Evolutionary conservation across 2,888 invertebrate species (phyloP).

Genomic region (Drosophila recens): DNA sequence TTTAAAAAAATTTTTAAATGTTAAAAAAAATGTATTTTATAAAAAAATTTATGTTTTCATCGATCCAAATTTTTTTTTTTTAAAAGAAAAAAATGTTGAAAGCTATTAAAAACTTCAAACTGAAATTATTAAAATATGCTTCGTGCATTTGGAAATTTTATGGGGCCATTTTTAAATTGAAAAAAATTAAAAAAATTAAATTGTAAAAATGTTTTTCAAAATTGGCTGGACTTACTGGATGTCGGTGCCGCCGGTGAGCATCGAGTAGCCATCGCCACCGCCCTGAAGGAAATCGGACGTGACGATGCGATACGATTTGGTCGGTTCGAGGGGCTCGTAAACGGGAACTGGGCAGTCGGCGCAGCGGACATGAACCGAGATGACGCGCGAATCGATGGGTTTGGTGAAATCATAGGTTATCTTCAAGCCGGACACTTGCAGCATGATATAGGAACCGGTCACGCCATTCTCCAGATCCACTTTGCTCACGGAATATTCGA

Average conservation of each 20-base stretch:
- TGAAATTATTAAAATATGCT: no score
- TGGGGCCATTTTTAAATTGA: no score
- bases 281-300: conserved; percentile 88
- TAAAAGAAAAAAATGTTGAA: no score
- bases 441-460: conserved; percentile 61
- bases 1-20: no score
- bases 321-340: conserved; percentile 87
- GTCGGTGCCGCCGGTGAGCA: conserved; percentile 84
- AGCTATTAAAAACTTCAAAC: no score
- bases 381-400: conserved; percentile 87
- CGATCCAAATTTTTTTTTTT: no score
- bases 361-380: conserved; percentile 84
- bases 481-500: conserved; percentile 87
- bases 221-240: conserved; percentile 63
- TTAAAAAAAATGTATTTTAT: no score
- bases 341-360: conserved; percentile 86
- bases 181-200: no score
- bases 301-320: conserved; percentile 88
- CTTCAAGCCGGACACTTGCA: conserved; percentile 87
- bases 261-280: conserved; percentile 90
- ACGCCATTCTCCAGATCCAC: conserved; percentile 68
- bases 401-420: conserved; percentile 87
- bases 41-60: no score
- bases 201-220: no score
- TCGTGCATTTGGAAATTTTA: no score